phyloP scores from a whole-genome alignment of 1,140 invertebrate genomes.

The Drosophila grimshawi region DNA sequence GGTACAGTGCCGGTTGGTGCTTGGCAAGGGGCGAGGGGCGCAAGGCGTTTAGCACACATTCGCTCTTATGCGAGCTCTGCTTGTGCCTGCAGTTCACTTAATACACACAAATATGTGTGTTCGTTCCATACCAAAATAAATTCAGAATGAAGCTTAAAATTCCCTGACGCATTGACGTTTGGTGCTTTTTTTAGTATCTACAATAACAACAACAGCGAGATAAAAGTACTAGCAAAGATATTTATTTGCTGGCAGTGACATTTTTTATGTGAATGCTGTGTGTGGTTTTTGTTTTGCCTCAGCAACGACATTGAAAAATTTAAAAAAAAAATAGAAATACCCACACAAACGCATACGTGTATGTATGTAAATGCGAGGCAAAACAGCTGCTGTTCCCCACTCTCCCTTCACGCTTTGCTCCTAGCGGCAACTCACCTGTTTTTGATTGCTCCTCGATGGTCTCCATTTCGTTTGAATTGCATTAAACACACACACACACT shows the following conservation, averaged over 20 bases:
- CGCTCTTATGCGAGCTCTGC: conserved; percentile 9
- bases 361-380: conserved; percentile 7
- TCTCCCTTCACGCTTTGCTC: neutral
- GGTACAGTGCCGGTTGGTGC: conserved; percentile 57
- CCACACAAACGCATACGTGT: neutral
- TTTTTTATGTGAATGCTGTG: conserved; percentile 60
- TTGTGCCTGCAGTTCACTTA: conserved; percentile 13
- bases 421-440: conserved; percentile 61
- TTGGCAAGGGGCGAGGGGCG: conserved; percentile 22
- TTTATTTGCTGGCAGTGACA: conserved; percentile 70
- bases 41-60: conserved; percentile 52
- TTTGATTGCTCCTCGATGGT: conserved; percentile 81
- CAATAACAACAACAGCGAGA: conserved; percentile 19
- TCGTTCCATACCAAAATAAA: conserved; percentile 61
- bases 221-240: conserved; percentile 32
- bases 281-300: conserved; percentile 39
- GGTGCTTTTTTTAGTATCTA: conserved; percentile 50
- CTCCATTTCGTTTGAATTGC: conserved; percentile 64
- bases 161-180: conserved; percentile 51
- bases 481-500: conserved; percentile 42
- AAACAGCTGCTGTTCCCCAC: conserved; percentile 45
- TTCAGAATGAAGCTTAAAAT: conserved; percentile 67
- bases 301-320: conserved; percentile 63
- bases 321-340: conserved; percentile 30
- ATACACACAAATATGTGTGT: conserved; percentile 45